Evolutionary conservation across 1,140 invertebrate species (phyloP), one percentile per base, ranked within the genome.

Genomic region (Papilio polytes): DNA sequence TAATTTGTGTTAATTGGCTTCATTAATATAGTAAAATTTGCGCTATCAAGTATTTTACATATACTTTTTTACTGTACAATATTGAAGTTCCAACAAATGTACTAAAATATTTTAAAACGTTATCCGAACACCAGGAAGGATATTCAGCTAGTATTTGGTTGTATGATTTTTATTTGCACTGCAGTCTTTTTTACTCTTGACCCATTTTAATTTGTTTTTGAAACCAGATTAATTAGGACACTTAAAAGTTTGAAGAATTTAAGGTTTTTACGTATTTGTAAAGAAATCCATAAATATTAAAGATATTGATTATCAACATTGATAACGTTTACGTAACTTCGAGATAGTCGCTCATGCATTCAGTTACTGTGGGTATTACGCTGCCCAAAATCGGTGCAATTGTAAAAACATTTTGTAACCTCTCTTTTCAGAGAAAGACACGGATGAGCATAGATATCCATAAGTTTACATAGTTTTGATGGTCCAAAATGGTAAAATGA

Each of bases 221-320:
- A 56, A 26, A 63, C 26, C 22, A 26, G 20, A 12, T 26, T 63
- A 63, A 26, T 13, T 3, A 59, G 56, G 18, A 59, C 6, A 59
- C 56, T n/a, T 63, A 26, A 26, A 12, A 13, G 0, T 63, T 12
- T 26, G 2, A 26, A 26, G 4, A 8, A 56, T 26, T 22, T 10
- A 8, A 63, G 13, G 9, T 63, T 63, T 63, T 22, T 63, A 26
- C 12, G 18, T 18, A 56, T 56, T 53, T 20, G n/a, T 56, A 56
- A 63, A 22, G 26, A 63, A 63, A 63, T 26, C 59, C 22, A 22
- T 26, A 10, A 18, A 63, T 26, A 63, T 63, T 1, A 22, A 12
- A 63, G 59, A 63, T 31, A 63, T 63, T 12, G 59, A 63, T 26
- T 63, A 63, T 63, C 59, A 10, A 63, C 8, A 63, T 63, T 63